Evolutionary conservation across 2,113 vertebrate genomes (phyloP).

Genomic region (Myanophis thanlyinensis): DNA sequence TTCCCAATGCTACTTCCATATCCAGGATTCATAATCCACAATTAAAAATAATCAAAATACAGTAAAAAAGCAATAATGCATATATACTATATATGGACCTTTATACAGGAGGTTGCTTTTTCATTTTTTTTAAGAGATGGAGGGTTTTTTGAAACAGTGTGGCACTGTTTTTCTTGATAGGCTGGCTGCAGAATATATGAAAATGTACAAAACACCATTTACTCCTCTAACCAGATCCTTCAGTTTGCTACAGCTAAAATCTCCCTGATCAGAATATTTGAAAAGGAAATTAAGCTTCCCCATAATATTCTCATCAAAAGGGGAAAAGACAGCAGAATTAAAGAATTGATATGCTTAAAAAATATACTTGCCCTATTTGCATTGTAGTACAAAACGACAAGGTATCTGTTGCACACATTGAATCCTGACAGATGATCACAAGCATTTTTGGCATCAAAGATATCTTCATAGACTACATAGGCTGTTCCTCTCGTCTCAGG

Average conservation of each 20-base stretch:
- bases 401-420: constrained; percentile 98
- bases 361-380: constrained; percentile 87
- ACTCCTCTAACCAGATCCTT: not conserved
- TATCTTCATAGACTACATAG: constrained; percentile 98
- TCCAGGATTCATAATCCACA: not conserved
- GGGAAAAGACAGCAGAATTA: not conserved
- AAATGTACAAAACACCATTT: not conserved
- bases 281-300: not conserved
- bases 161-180: not conserved
- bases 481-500: constrained; percentile 95
- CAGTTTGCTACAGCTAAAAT: not conserved
- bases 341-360: not conserved
- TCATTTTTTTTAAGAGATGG: not conserved
- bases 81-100: not conserved
- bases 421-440: constrained; percentile 99
- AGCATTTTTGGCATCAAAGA: constrained; percentile 98
- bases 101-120: not conserved
- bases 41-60: not conserved
- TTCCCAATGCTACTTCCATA: not conserved
- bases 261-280: not conserved
- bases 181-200: not conserved
- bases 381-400: constrained; percentile 97
- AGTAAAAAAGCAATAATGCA: not conserved
- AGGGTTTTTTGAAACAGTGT: no score
- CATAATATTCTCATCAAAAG: not conserved